These are phyloP conservation scores for Elysia crispata DNA, from an alignment of 2,888 invertebrate species.

Conservation along the genomic window DNA sequence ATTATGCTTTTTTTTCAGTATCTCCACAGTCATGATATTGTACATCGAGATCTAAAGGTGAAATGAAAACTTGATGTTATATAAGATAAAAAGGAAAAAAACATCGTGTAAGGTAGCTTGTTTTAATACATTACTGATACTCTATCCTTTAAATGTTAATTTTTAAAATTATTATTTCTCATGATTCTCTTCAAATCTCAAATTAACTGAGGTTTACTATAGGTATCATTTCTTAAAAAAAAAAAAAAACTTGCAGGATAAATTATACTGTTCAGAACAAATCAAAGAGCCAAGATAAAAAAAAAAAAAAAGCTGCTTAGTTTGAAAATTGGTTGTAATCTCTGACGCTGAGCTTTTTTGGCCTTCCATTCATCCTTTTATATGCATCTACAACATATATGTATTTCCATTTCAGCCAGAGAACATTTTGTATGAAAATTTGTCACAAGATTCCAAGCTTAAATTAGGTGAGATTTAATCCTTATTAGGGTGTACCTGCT, in stretches of 20 bases:
- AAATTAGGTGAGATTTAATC: slow-evolving; percentile 70
- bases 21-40: slow-evolving; percentile 72
- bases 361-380: too few species aligned
- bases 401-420: slow-evolving; percentile 71
- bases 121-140: neutral
- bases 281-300: too few species aligned
- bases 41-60: slow-evolving; percentile 76
- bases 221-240: too few species aligned
- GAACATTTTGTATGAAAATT: slow-evolving; percentile 75
- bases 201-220: too few species aligned
- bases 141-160: neutral
- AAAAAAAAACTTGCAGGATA: neutral
- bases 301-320: too few species aligned
- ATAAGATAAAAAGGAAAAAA: too few species aligned
- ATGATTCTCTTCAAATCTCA: neutral
- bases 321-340: neutral
- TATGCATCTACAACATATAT: too few species aligned
- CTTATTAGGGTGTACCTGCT: too few species aligned
- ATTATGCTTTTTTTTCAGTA: slow-evolving; percentile 59
- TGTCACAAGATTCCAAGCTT: slow-evolving; percentile 67
- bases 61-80: neutral
- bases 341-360: too few species aligned
- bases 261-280: too few species aligned
- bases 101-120: too few species aligned
- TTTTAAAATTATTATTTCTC: neutral